Percentiles rank a stretch among this genome's conserved stretches.
phyloP scores from a whole-genome alignment of 2,797 vertebrate genomes.

The Neosalanx taihuensis region DNA sequence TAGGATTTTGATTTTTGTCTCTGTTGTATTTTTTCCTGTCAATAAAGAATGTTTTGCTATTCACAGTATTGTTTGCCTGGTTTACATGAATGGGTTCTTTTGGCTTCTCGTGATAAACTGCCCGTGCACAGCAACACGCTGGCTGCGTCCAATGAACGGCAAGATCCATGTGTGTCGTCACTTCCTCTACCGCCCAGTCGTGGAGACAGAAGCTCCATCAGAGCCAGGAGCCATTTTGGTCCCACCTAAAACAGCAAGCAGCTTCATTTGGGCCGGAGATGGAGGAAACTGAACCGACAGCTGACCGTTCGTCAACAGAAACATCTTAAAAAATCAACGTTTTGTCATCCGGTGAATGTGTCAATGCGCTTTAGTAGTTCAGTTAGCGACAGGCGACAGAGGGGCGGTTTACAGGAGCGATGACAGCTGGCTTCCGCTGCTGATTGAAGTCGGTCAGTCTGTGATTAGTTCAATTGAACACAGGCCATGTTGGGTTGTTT shows the following conservation, averaged over 20 bases:
- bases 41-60: slow-evolving; percentile 78
- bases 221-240: slow-evolving; percentile 93
- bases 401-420: slow-evolving; percentile 46
- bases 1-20: slow-evolving; percentile 38
- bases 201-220: slow-evolving; percentile 58
- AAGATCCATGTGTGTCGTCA: slow-evolving; percentile 60
- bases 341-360: slow-evolving; percentile 5
- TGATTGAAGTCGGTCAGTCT: slow-evolving; percentile 45
- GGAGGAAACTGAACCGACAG: slow-evolving; percentile 64
- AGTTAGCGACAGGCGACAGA: slow-evolving; percentile 24
- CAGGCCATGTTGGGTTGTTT: slow-evolving; percentile 27
- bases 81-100: no score
- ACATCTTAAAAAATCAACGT: slow-evolving; percentile 16
- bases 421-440: slow-evolving; percentile 48
- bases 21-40: slow-evolving; percentile 70
- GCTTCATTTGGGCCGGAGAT: slow-evolving; percentile 68
- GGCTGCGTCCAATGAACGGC: slow-evolving; percentile 46
- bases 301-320: slow-evolving; percentile 35
- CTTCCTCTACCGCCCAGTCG: slow-evolving; percentile 68
- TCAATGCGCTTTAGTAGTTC: slow-evolving; percentile 35
- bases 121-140: not conserved
- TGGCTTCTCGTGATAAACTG: not conserved
- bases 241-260: slow-evolving; percentile 70
- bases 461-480: slow-evolving; percentile 19
- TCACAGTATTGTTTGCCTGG: slow-evolving; percentile 32